A percentile compares a stretch with the other conserved stretches of the same genome.
These are phyloP conservation scores for Drosophila simulans DNA, from an alignment of 1,140 invertebrate genomes.

Conservation along the genomic window DNA sequence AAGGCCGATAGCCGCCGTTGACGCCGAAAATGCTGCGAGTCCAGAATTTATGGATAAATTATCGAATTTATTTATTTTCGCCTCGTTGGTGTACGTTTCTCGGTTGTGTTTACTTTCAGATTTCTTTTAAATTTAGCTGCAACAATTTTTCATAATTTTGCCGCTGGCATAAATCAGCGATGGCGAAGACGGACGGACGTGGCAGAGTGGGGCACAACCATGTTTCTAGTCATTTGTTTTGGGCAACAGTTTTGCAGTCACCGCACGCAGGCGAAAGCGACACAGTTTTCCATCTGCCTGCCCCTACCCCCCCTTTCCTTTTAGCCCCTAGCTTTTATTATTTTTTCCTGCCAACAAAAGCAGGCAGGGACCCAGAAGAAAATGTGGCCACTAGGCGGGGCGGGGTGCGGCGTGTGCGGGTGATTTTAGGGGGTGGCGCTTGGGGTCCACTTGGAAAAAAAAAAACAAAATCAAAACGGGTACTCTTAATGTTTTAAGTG, in stretches of 20 bases:
- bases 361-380: slow-evolving; percentile 27
- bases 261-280: slow-evolving; percentile 48
- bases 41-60: slow-evolving; percentile 74
- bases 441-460: neutral
- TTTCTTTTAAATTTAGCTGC: slow-evolving; percentile 65
- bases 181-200: neutral
- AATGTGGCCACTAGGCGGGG: slow-evolving; percentile 14
- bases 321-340: slow-evolving; percentile 1
- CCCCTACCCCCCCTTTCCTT: neutral
- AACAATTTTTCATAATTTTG: slow-evolving; percentile 80
- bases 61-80: slow-evolving; percentile 68
- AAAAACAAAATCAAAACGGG: too few species aligned
- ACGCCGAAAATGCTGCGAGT: slow-evolving; percentile 34
- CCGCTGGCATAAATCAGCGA: slow-evolving; percentile 74
- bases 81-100: slow-evolving; percentile 11
- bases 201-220: neutral
- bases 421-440: neutral
- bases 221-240: slow-evolving; percentile 53
- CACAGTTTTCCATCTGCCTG: slow-evolving; percentile 32
- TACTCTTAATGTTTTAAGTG: too few species aligned
- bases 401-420: neutral
- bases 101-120: slow-evolving; percentile 31
- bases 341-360: slow-evolving; percentile 44
- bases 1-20: slow-evolving; percentile 33
- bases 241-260: slow-evolving; percentile 62